A percentile compares a stretch with the other conserved stretches of the same genome.
Conservation (phyloP, 2,113 vertebrate species). For the Alaudala cheleensis region DNA sequence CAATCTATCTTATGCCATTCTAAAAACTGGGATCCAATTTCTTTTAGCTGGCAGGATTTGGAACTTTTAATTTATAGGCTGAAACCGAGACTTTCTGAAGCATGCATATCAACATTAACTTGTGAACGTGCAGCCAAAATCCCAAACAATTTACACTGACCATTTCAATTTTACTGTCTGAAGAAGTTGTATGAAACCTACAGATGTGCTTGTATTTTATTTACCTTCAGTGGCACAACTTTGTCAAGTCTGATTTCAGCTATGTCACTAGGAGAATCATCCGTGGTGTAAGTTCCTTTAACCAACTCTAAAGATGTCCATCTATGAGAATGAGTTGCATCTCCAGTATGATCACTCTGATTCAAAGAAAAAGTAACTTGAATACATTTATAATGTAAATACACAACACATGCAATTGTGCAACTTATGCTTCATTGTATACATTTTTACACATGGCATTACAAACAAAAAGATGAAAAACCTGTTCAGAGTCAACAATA, state of each 20-base stretch:
- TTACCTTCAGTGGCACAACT: slow-evolving; percentile 95
- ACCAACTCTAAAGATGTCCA: slow-evolving; percentile 97
- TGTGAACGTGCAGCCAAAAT: neutral
- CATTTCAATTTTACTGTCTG: neutral
- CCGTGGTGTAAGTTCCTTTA: slow-evolving; percentile 97
- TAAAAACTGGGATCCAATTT: neutral
- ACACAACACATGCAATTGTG: fast-evolving
- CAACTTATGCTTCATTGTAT: neutral
- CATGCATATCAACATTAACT: neutral
- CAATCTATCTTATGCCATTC: neutral
- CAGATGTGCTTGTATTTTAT: neutral
- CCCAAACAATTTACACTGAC: neutral
- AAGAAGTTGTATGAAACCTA: neutral
- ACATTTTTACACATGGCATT: neutral
- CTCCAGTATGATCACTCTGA: slow-evolving; percentile 93
- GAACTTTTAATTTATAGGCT: neutral
- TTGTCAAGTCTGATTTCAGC: slow-evolving; percentile 97
- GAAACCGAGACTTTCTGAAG: neutral
- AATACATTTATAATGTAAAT: neutral
- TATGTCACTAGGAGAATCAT: slow-evolving; percentile 96
- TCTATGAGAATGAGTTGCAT: slow-evolving; percentile 94
- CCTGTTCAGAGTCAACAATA: neutral
- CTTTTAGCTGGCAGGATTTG: neutral
- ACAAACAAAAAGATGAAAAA: neutral
- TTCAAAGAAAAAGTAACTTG: slow-evolving; percentile 18